A percentile compares a stretch with the other conserved stretches of the same genome.
Evolutionary conservation across 2,888 invertebrate genomes (phyloP).

Genomic region (Liposcelis brunnea): DNA sequence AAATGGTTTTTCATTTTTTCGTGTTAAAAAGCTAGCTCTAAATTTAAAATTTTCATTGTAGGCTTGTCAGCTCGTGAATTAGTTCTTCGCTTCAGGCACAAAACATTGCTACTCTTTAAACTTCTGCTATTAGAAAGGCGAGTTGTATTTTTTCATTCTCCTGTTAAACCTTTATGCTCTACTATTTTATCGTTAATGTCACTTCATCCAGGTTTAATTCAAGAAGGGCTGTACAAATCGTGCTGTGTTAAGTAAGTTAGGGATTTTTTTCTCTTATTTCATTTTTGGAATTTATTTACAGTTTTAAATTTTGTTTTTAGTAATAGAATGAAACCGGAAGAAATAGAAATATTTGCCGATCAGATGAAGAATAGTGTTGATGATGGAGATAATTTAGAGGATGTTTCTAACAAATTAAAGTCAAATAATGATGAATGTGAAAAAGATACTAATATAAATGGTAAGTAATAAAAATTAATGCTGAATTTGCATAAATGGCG

Average conservation of each 20-base stretch:
- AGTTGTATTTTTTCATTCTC: conserved; percentile 82
- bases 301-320: conserved; percentile 8
- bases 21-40: conserved; percentile 2
- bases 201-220: conserved; percentile 75
- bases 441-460: no score
- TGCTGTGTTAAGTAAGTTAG: conserved; percentile 67
- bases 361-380: conserved; percentile 26
- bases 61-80: conserved; percentile 69
- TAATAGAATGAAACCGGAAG: no score
- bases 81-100: conserved; percentile 75
- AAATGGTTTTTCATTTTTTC: conserved; percentile 15
- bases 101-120: conserved; percentile 82
- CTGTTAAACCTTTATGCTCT: conserved; percentile 76
- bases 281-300: conserved; percentile 3
- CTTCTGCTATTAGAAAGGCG: conserved; percentile 72
- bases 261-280: no score
- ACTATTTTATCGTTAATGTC: conserved; percentile 77
- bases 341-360: no score
- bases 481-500: no score
- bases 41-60: conserved; percentile 27
- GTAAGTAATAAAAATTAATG: no score
- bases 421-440: no score
- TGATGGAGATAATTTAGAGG: conserved; percentile 28
- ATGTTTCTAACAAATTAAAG: conserved; percentile 29
- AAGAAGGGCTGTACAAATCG: conserved; percentile 63